Percentiles rank a stretch among this genome's conserved stretches.
These are phyloP conservation scores for Ariopsis seemanni DNA, from an alignment of 2,113 vertebrate genomes.

Conservation along the genomic window DNA sequence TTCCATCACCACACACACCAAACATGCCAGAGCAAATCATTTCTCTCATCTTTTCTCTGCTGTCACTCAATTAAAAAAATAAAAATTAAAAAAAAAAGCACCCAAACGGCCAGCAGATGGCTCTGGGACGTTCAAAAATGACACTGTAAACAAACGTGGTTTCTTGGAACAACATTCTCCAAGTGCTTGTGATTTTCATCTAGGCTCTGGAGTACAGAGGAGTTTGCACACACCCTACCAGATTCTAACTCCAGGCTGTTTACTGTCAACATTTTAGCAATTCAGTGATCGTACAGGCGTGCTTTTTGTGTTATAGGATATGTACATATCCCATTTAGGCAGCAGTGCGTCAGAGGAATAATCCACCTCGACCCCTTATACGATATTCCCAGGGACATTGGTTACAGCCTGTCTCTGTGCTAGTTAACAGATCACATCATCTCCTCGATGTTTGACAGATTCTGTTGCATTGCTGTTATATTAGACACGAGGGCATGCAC, in stretches of 20 bases:
- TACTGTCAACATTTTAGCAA: conserved; percentile 36
- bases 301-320: neutral
- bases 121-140: neutral
- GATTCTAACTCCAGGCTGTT: conserved; percentile 31
- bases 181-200: conserved; percentile 32
- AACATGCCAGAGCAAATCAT: neutral
- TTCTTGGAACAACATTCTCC: conserved; percentile 19
- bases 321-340: too few relatives aligned
- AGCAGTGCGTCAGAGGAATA: neutral
- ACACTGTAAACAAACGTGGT: conserved; percentile 9
- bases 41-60: neutral
- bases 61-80: too few relatives aligned
- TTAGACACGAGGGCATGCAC: neutral
- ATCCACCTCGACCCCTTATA: too few relatives aligned
- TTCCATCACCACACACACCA: neutral
- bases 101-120: conserved; percentile 40
- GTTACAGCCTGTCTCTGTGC: neutral
- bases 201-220: conserved; percentile 16
- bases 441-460: neutral
- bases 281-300: neutral
- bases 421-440: neutral
- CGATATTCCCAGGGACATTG: neutral
- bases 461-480: conserved; percentile 43
- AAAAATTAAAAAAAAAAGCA: neutral
- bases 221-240: conserved; percentile 15